These are phyloP conservation scores for Lepilemur ruficaudatus DNA, from an alignment of 2,797 vertebrate genomes.

Conservation along the genomic window DNA sequence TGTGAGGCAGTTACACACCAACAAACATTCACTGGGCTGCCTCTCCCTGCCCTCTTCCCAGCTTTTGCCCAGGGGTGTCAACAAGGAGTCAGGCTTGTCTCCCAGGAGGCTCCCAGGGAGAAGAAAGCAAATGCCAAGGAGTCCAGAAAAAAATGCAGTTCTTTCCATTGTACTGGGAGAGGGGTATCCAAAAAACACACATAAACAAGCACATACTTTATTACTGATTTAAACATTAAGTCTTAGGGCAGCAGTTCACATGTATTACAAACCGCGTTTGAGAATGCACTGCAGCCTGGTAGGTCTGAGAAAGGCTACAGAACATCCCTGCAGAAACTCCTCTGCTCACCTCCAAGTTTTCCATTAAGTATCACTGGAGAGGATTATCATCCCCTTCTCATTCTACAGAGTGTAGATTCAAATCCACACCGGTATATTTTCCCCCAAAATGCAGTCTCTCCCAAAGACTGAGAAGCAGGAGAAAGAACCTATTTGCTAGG, in stretches of 20 bases:
- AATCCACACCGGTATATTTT: background rate
- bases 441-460: background rate
- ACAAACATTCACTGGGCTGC: background rate
- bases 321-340: background rate
- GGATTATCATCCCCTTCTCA: no score
- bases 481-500: background rate
- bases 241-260: background rate
- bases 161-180: background rate
- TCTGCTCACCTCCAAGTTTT: background rate
- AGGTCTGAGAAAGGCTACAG: background rate
- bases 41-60: background rate
- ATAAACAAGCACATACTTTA: background rate
- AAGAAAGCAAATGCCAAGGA: background rate
- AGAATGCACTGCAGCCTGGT: background rate
- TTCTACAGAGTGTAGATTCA: background rate
- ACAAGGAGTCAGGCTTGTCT: background rate
- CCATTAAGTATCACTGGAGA: background rate
- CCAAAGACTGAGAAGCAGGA: background rate
- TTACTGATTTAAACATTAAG: background rate
- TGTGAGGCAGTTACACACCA: background rate
- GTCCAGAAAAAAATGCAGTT: background rate
- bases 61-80: background rate
- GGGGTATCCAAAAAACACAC: background rate
- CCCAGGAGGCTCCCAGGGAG: background rate
- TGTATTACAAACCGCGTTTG: background rate